phyloP scores from a whole-genome alignment of 1,140 invertebrate genomes.

The Trichonephila inaurata region DNA sequence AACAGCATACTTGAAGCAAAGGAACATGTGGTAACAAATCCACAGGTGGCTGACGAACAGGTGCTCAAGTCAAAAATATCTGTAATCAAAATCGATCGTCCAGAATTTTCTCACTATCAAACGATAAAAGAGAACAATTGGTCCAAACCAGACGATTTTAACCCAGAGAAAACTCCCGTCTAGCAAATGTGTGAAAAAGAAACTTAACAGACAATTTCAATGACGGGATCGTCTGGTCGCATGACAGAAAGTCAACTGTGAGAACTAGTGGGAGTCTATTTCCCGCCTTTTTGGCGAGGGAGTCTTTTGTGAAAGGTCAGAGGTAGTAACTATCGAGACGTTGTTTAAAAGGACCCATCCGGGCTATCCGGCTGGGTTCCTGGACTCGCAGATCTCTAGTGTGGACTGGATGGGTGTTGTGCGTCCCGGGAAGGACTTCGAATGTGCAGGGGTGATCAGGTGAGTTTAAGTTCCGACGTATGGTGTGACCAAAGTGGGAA shows the following conservation, averaged over 20 bases:
- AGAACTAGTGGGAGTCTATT: background rate
- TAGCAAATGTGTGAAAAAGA: background rate
- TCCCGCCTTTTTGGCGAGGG: constrained; percentile 29
- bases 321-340: constrained; percentile 42
- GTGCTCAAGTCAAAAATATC: background rate
- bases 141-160: background rate
- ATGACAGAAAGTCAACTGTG: background rate
- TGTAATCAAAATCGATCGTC: background rate
- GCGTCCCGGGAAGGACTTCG: constrained; percentile 32
- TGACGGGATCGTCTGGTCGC: background rate
- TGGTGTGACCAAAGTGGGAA: background rate
- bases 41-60: background rate
- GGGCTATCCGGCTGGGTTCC: constrained; percentile 38
- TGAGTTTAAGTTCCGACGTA: constrained; percentile 15
- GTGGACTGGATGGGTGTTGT: background rate
- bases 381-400: background rate
- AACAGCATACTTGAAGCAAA: too few relatives aligned
- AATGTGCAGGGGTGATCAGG: constrained; percentile 39
- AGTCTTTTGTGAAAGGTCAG: constrained; percentile 47
- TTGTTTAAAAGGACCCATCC: constrained; percentile 53
- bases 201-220: background rate
- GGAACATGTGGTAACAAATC: background rate
- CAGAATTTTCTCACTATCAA: background rate
- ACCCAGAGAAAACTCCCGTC: background rate
- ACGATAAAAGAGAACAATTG: background rate